Evolutionary conservation across 1,140 invertebrate species (phyloP).

Genomic region (Liolophura sinensis): DNA sequence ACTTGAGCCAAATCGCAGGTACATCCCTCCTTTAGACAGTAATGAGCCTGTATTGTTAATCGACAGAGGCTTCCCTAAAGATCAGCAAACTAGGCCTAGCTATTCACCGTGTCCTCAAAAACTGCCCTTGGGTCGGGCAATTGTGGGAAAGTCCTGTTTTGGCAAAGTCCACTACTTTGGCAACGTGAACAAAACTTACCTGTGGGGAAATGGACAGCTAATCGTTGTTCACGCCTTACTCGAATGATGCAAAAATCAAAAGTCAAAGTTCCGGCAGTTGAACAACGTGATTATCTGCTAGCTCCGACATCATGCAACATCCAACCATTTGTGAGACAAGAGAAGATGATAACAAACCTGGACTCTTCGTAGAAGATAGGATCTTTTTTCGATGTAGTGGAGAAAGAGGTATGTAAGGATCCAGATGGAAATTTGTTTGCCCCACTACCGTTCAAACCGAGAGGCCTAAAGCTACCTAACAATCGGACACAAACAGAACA

Average conservation of each 20-base stretch:
- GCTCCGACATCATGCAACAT: no score
- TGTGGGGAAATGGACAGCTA: constrained; percentile 10
- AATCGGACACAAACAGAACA: not conserved
- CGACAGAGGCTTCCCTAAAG: constrained; percentile 10
- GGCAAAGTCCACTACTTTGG: constrained; percentile 13
- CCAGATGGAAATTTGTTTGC: constrained; percentile 3
- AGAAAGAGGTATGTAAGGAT: constrained; percentile 1
- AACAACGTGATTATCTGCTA: constrained; percentile 6
- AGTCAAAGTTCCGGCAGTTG: not conserved
- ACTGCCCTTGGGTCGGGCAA: constrained; percentile 15
- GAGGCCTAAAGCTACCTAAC: constrained; percentile 7
- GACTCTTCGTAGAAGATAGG: constrained; percentile 12
- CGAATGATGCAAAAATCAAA: constrained; percentile 11
- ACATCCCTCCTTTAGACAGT: constrained; percentile 10
- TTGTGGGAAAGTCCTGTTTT: constrained; percentile 22
- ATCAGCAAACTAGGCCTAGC: constrained; percentile 13
- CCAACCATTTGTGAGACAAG: not conserved
- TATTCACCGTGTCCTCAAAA: constrained; percentile 15
- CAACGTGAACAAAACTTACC: constrained; percentile 14
- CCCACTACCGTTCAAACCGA: constrained; percentile 8
- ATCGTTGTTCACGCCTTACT: constrained; percentile 14
- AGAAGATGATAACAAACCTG: constrained; percentile 8
- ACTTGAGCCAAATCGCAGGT: constrained; percentile 2
- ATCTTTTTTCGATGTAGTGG: constrained; percentile 6
- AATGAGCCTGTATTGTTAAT: constrained; percentile 10